These are phyloP conservation scores for Megalopta genalis DNA, from an alignment of 1,140 invertebrate species.

Conservation along the genomic window DNA sequence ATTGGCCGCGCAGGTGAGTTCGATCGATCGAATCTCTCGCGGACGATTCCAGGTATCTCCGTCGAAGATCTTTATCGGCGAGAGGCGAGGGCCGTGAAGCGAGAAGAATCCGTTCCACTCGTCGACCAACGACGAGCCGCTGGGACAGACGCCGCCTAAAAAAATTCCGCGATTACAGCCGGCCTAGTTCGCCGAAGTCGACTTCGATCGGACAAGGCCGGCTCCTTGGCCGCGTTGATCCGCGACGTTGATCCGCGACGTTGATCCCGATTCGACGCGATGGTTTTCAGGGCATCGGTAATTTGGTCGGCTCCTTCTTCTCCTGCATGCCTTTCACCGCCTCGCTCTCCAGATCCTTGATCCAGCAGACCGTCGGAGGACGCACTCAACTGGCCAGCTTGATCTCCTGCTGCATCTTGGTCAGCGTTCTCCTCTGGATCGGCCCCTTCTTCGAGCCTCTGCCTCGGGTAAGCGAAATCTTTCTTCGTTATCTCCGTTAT, in stretches of 20 bases:
- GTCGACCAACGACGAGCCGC: neutral
- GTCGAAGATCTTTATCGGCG: no score
- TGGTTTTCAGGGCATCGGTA: slow-evolving; percentile 85
- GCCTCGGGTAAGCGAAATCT: slow-evolving; percentile 83
- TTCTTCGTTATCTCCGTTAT: no score
- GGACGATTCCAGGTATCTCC: no score
- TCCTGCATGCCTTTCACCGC: slow-evolving; percentile 91
- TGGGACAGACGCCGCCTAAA: neutral
- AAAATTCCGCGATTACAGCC: slow-evolving; percentile 6
- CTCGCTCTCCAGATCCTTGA: slow-evolving; percentile 89
- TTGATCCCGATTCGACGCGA: neutral
- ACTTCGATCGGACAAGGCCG: neutral
- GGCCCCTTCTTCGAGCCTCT: slow-evolving; percentile 91
- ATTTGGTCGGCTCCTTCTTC: slow-evolving; percentile 91
- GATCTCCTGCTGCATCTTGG: slow-evolving; percentile 85
- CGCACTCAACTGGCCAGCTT: slow-evolving; percentile 89
- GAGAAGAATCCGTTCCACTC: no score
- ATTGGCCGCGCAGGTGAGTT: slow-evolving; percentile 85
- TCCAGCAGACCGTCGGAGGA: slow-evolving; percentile 91
- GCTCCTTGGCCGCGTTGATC: slow-evolving; percentile 4
- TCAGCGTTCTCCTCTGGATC: slow-evolving; percentile 90
- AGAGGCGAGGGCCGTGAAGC: no score
- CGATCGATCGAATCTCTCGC: no score
- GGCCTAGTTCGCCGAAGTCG: neutral
- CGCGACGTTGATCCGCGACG: neutral